Base-by-base conservation (phyloP, 2,888 invertebrate genomes). In the Gastracanthus pulcherrimus region DNA sequence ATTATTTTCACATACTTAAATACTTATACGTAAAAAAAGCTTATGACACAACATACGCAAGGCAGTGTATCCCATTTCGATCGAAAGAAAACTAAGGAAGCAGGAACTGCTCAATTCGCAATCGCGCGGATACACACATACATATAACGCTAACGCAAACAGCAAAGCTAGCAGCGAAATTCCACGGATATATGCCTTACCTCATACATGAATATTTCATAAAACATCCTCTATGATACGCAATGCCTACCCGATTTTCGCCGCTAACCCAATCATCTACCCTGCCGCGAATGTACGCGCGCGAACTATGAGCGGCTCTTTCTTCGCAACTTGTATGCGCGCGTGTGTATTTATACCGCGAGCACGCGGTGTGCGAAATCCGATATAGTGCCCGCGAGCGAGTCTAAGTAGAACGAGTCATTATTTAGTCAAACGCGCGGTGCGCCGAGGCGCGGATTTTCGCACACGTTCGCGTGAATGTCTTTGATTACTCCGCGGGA, bases 331-430 rank as follows among this genome's bases (percentile, higher is more conserved):
- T 45, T n/a, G n/a, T n/a, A n/a, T n/a, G n/a, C n/a, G n/a, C n/a
- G n/a, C n/a, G n/a, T n/a, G n/a, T n/a, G n/a, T n/a, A n/a, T n/a
- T n/a, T n/a, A n/a, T n/a, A n/a, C n/a, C n/a, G n/a, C n/a, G n/a
- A n/a, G n/a, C n/a, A n/a, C n/a, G n/a, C n/a, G n/a, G n/a, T n/a
- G 60, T 13, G 55, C 72, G 16, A 70, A 77, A 72, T 34, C 41
- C 38, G n/a, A n/a, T n/a, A n/a, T n/a, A n/a, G n/a, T n/a, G n/a
- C n/a, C 31, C 19, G 23, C 36, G 62, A 36, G 3, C 2, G 38
- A 3, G 1, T 29, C 58, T 26, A 81, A 81, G 81, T 77, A 69
- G 81, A 77, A 77, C 74, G 51, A 51, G 77, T 81, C 81, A 13
- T 19, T 55, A 41, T 81, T 41, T 41, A 29, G 74, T 67, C 80